Evolutionary conservation across 1,140 invertebrate species (phyloP).

Genomic region (Bactericera cockerelli): DNA sequence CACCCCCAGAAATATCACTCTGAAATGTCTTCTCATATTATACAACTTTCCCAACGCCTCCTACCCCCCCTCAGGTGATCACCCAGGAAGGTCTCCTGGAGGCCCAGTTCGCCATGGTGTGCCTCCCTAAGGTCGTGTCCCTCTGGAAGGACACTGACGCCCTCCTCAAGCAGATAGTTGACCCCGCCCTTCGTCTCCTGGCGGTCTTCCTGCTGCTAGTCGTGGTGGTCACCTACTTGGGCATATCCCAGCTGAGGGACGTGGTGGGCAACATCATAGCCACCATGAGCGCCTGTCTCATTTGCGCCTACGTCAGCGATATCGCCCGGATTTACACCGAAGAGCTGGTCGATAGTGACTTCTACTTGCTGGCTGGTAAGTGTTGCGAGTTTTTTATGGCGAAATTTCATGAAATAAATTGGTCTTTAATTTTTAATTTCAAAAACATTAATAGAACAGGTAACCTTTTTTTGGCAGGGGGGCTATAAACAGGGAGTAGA

Average conservation of each 20-base stretch:
- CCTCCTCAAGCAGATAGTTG: slow-evolving; percentile 51
- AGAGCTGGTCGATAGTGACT: slow-evolving; percentile 44
- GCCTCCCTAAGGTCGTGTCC: slow-evolving; percentile 45
- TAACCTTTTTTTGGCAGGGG: too few species aligned
- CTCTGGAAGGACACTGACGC: slow-evolving; percentile 53
- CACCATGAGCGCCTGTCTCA: slow-evolving; percentile 56
- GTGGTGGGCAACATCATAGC: slow-evolving; percentile 68
- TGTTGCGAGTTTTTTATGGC: slow-evolving; percentile 11
- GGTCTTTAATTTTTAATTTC: too few species aligned
- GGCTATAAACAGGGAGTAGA: too few species aligned
- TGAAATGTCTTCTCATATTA: too few species aligned
- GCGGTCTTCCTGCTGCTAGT: slow-evolving; percentile 51
- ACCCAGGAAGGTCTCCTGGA: slow-evolving; percentile 19
- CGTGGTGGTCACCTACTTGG: slow-evolving; percentile 64
- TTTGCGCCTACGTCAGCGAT: slow-evolving; percentile 55
- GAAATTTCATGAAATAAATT: too few species aligned
- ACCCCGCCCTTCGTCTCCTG: slow-evolving; percentile 55
- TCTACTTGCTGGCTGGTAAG: slow-evolving; percentile 57
- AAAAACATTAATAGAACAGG: too few species aligned
- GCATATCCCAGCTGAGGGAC: slow-evolving; percentile 64
- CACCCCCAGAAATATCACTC: too few species aligned
- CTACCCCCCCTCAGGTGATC: background rate
- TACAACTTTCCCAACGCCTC: too few species aligned
- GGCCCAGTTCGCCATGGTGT: slow-evolving; percentile 53
- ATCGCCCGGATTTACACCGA: slow-evolving; percentile 62